These are phyloP conservation scores for Dicentrarchus labrax DNA, from an alignment of 2,113 vertebrate genomes.

Conservation along the genomic window DNA sequence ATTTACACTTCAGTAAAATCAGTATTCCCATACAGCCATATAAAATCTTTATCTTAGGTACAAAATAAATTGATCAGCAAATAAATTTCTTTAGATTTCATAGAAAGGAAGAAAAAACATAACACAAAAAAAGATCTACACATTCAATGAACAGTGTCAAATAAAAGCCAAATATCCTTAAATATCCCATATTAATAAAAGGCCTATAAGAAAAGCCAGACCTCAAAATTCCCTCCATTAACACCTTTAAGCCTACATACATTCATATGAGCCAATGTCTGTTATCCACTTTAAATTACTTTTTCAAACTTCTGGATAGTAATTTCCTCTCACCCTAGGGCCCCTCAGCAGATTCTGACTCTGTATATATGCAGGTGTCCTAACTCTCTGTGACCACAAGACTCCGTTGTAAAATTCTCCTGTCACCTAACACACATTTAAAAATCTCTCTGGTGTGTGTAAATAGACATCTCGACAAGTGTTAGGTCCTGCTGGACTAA, in stretches of 20 bases:
- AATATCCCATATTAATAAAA: neutral
- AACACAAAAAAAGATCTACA: neutral
- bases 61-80: neutral
- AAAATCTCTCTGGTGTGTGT: neutral
- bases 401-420: conserved; percentile 14
- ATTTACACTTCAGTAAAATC: neutral
- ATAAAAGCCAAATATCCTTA: neutral
- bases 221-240: neutral
- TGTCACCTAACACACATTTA: conserved; percentile 35
- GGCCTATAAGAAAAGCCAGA: too few relatives aligned
- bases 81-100: neutral
- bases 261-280: neutral
- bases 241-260: neutral
- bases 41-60: neutral
- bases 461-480: conserved; percentile 2
- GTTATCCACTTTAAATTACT: neutral
- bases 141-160: neutral
- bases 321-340: neutral
- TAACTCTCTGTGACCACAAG: conserved; percentile 3
- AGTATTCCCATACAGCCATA: neutral
- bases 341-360: neutral
- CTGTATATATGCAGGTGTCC: neutral
- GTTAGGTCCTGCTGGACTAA: neutral
- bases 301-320: neutral
- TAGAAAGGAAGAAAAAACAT: neutral